These are phyloP conservation scores for Champsocephalus esox DNA, from an alignment of 2,797 vertebrate genomes.

Conservation along the genomic window DNA sequence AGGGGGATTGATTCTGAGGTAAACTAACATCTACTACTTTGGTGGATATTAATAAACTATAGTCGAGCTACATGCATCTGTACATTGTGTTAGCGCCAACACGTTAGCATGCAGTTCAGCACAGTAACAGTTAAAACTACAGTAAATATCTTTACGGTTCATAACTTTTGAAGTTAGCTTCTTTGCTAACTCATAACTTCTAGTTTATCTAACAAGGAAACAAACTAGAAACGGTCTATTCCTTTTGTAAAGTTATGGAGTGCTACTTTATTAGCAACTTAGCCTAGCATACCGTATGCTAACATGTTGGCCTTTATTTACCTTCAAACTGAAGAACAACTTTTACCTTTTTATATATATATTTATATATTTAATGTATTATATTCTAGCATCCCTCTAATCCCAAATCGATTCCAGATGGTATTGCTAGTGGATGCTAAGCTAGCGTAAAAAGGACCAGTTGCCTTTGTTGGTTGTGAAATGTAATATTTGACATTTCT, in stretches of 20 bases:
- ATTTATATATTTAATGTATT: background rate
- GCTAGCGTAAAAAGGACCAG: no score
- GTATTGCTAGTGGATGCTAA: background rate
- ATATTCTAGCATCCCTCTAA: background rate
- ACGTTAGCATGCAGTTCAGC: slow-evolving; percentile 12
- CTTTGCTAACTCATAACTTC: no score
- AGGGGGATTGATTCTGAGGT: background rate
- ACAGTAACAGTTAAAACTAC: no score
- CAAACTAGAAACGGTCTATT: no score
- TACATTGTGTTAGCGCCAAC: background rate
- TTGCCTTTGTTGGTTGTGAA: no score
- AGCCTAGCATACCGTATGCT: slow-evolving; percentile 20
- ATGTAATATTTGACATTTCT: background rate
- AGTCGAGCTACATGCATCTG: background rate
- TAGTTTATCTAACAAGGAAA: no score
- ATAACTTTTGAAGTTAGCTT: no score
- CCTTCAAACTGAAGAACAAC: background rate
- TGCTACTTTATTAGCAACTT: background rate
- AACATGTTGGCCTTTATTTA: background rate
- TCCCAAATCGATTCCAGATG: background rate
- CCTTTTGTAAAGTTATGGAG: no score
- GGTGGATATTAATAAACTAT: background rate
- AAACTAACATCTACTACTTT: background rate
- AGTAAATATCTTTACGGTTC: no score
- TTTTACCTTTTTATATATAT: background rate